Evolutionary conservation across 1,140 invertebrate genomes (phyloP), one percentile per base, ranked within the genome.

Genomic region (Dreissena polymorpha): DNA sequence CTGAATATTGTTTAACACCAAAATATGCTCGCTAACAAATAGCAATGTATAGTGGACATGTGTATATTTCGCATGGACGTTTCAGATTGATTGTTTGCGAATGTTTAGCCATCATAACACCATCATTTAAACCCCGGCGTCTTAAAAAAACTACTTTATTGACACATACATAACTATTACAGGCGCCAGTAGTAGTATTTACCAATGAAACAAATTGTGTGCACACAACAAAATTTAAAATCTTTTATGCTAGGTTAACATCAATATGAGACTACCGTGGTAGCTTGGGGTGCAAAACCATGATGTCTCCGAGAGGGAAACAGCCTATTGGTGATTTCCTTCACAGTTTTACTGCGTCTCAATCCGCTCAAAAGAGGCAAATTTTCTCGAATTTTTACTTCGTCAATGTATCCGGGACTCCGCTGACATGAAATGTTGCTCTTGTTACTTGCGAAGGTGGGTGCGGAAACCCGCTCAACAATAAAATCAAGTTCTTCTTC

Each of bases 331-430:
- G 83, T 87, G 60, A 86, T 85, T 65, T 88, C 86, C 10, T 84
- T 55, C 0, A 88, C 84, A 83, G 78, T 86, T 68, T 80, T 87
- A 57, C 83, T 85, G 29, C 84, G 75, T 18, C 63, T 60, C 10
- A 87, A 55, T 21, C 87, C 87, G 75, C 87, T 88, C 0, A 88
- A 39, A n/a, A 88, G 67, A 0, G 87, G 87, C 21, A 88, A 69
- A 53, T 87, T 79, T 27, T 82, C 75, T 49, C 86, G 69, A 18
- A 86, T 84, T 85, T 87, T 88, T 14, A 88, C 84, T 74, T 87
- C 86, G 51, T 88, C 87, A 29, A 88, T 82, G 29, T 86, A 83
- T 25, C 67, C 73, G 0, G 87, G 87, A 0, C 76, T 68, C 51
- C 84, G 84, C n/a, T 79, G 67, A 81, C 87, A 88, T 14, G 50